phyloP scores from a whole-genome alignment of 2,888 invertebrate genomes.

The Lithosia quadra region DNA sequence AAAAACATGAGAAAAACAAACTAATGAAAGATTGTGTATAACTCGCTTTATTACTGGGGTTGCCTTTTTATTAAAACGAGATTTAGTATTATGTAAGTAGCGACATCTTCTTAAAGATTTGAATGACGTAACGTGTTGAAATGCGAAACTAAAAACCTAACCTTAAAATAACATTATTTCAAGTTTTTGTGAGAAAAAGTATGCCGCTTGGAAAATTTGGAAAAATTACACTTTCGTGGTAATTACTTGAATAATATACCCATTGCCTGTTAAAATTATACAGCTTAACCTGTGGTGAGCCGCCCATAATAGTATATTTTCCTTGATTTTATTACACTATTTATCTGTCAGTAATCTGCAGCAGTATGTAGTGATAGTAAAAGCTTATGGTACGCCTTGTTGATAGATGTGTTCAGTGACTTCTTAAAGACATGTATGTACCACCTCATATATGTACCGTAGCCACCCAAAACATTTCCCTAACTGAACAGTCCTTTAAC shows the following conservation, averaged over 20 bases:
- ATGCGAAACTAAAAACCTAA: conserved; percentile 62
- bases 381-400: neutral
- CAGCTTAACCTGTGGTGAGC: conserved; percentile 60
- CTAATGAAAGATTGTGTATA: neutral
- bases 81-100: conserved; percentile 19
- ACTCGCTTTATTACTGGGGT: neutral
- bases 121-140: conserved; percentile 63
- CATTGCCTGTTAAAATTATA: conserved; percentile 49
- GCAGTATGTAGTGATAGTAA: neutral
- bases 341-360: neutral
- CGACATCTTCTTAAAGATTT: conserved; percentile 32
- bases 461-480: neutral
- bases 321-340: neutral
- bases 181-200: conserved; percentile 65
- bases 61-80: neutral
- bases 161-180: conserved; percentile 57
- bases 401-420: neutral
- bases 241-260: conserved; percentile 69
- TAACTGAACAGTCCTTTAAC: neutral
- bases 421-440: neutral
- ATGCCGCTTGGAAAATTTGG: conserved; percentile 87
- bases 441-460: neutral
- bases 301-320: conserved; percentile 25
- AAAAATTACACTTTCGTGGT: conserved; percentile 85
- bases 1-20: neutral